Conservation (phyloP, 2,888 invertebrate species). For the Onchidella celtica region DNA sequence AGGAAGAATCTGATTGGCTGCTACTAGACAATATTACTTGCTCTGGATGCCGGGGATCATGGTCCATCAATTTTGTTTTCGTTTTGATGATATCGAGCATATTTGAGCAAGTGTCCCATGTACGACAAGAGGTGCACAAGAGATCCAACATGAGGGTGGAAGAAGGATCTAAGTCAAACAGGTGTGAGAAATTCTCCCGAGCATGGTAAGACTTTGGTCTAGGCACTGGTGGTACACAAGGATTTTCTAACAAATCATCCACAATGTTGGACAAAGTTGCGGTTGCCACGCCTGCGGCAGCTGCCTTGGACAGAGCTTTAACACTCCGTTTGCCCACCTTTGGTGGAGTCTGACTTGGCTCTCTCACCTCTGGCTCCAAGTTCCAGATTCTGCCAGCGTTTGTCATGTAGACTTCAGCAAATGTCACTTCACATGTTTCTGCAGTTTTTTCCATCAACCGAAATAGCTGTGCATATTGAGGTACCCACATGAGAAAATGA, state of each 20-base stretch:
- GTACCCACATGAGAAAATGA: background rate
- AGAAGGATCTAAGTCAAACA: constrained; percentile 61
- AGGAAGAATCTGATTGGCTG: background rate
- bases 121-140: constrained; percentile 66
- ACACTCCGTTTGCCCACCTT: constrained; percentile 47
- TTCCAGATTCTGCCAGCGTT: constrained; percentile 65
- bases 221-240: constrained; percentile 57
- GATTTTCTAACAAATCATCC: constrained; percentile 69
- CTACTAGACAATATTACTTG: background rate
- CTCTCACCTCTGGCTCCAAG: constrained; percentile 46
- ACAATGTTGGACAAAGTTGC: constrained; percentile 69
- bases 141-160: constrained; percentile 74
- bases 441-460: constrained; percentile 66
- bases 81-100: constrained; percentile 68
- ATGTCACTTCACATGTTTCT: constrained; percentile 70
- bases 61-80: constrained; percentile 31
- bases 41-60: constrained; percentile 18
- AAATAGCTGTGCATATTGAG: constrained; percentile 76
- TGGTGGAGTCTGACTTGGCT: background rate
- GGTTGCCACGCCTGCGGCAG: constrained; percentile 74
- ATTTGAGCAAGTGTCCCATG: constrained; percentile 71
- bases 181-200: constrained; percentile 30
- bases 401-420: constrained; percentile 68
- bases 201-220: constrained; percentile 18
- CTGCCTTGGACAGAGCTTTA: constrained; percentile 68